phyloP scores from a whole-genome alignment of 2,797 vertebrate genomes.

The Sebastes hubbsi region DNA sequence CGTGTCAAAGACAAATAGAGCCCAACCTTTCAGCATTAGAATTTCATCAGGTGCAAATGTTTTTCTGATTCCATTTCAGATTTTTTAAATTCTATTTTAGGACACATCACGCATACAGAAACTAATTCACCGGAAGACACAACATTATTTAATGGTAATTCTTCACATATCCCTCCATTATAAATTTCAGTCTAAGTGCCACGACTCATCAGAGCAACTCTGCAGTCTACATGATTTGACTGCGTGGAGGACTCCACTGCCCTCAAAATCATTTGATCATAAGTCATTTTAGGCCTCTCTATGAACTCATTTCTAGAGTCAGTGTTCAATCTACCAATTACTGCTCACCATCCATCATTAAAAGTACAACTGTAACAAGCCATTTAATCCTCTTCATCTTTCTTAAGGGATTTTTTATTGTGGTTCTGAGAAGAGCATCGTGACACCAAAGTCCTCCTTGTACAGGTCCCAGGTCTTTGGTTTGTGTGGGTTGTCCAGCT shows the following conservation, averaged over 20 bases:
- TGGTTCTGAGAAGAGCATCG: slow-evolving; percentile 85
- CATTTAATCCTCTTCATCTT: background rate
- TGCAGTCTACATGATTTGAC: background rate
- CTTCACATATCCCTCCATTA: background rate
- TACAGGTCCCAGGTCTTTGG: slow-evolving; percentile 92
- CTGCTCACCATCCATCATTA: background rate
- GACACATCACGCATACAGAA: background rate
- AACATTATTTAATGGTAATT: background rate
- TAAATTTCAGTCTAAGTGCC: background rate
- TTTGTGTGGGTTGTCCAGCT: slow-evolving; percentile 96
- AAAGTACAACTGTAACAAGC: background rate
- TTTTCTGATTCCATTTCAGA: background rate
- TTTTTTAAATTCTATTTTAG: background rate
- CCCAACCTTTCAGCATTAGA: background rate
- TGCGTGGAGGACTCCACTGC: background rate
- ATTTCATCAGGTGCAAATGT: background rate
- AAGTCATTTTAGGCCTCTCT: background rate
- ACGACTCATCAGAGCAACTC: background rate
- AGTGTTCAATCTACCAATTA: slow-evolving; percentile 17
- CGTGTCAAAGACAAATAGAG: background rate
- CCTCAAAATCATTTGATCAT: background rate
- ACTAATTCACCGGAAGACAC: background rate
- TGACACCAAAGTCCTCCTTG: slow-evolving; percentile 89
- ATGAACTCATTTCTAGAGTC: background rate
- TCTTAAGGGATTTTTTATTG: slow-evolving; percentile 45